Evolutionary conservation across 2,797 vertebrate species (phyloP), one percentile per base, ranked within the genome.

Genomic region (Morelia viridis): DNA sequence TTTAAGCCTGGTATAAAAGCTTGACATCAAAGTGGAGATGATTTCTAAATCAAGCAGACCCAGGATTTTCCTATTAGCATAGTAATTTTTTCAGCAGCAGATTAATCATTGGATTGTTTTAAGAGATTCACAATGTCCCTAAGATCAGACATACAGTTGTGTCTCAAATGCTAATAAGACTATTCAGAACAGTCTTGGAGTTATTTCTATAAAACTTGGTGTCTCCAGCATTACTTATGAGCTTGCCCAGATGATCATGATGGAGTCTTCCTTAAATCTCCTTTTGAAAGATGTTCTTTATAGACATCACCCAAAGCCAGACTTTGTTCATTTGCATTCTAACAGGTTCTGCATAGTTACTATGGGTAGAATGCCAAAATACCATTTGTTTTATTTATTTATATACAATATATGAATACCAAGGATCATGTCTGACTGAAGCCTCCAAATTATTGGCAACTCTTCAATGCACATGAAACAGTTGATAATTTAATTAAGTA

Each of bases 21-120:
- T 56, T 87, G n/a, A 4, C 12, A 71, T 56, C 0, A 0, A 92
- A 64, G 7, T 28, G 0, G 0, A 0, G 8, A 58, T 26, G 0
- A 17, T 62, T 22, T 0, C 7, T 0, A 76, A 28, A 28, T n/a
- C 53, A 91, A 7, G 13, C 11, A 56, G 17, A n/a, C 35, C 5
- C 10, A 62, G 91, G 5, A 64, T 68, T 56, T 0, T 17, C 1
- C 53, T n/a, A 0, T 41, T 0, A 0, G 31, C 28, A 65, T 0
- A 0, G 41, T 88, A 58, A 19, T 0, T 71, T 90, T 85, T 15
- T 10, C 19, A 0, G 60, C 0, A 8, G 24, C 90, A 94, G 92
- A 86, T 57, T 56, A 61, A 35, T 80, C 46, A 31, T 46, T 64
- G 9, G 5, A 4, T 57, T 90, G 13, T 11, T 65, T 89, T 89